Percentiles rank a stretch among this genome's conserved stretches.
phyloP scores from a whole-genome alignment of 2,113 vertebrate species.

The Acinonyx jubatus region DNA sequence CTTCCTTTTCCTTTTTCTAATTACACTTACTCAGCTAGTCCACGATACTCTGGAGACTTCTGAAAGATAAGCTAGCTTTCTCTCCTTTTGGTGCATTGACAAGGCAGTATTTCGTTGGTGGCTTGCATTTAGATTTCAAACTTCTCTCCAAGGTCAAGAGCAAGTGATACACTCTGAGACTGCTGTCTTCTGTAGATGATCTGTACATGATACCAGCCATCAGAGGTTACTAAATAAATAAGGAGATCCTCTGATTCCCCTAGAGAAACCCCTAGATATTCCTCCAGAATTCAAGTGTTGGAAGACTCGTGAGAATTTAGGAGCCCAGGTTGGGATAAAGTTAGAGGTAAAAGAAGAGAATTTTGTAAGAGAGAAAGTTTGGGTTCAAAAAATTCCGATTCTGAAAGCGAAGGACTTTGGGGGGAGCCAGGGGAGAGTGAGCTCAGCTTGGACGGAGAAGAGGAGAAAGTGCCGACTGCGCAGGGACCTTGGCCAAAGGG shows the following conservation, averaged over 20 bases:
- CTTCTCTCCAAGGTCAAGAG: constrained; percentile 20
- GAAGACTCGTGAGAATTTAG: constrained; percentile 30
- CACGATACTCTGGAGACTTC: not conserved
- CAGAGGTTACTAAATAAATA: constrained; percentile 13
- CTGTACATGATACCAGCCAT: not conserved
- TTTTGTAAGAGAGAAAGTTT: constrained; percentile 52
- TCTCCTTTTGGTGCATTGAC: constrained; percentile 2
- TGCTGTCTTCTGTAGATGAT: not conserved
- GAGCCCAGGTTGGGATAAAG: constrained; percentile 3
- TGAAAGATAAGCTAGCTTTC: constrained; percentile 59
- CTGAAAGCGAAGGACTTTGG: constrained; percentile 53
- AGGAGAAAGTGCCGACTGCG: constrained; percentile 66
- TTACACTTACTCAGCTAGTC: constrained; percentile 60
- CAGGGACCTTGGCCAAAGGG: constrained; percentile 68
- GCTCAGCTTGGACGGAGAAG: constrained; percentile 72
- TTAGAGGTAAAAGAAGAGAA: constrained; percentile 49
- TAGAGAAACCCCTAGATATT: not conserved
- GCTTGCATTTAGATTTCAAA: constrained; percentile 32
- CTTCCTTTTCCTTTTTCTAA: constrained; percentile 56
- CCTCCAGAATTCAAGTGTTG: not conserved
- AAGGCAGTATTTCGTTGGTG: constrained; percentile 42
- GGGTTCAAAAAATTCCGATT: constrained; percentile 55
- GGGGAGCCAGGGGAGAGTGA: constrained; percentile 63
- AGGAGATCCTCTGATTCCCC: not conserved
- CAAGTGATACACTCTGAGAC: not conserved